Evolutionary conservation across 1,140 invertebrate genomes (phyloP), one percentile per base, ranked within the genome.

Genomic region (Apis cerana): DNA sequence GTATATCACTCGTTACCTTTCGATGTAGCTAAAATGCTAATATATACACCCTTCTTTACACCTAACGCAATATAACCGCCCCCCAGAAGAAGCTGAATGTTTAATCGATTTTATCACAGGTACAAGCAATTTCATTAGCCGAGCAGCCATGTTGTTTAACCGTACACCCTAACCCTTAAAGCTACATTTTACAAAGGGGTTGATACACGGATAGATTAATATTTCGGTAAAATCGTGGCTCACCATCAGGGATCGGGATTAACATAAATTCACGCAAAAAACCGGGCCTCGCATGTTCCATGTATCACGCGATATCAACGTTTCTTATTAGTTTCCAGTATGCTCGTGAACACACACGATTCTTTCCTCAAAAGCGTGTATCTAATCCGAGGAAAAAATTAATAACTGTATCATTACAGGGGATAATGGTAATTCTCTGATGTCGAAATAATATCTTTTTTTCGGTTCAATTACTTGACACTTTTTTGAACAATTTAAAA

Each of bases 231-330:
- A 75, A 75, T 75, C 52, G 27, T 65, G 17, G 70, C 58, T 75
- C 70, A 56, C 50, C 70, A 50, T 27, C 61, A 11, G 27, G n/a
- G 69, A 27, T 64, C 58, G 13, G 61, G 52, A 80, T 75, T 64
- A 75, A 52, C 79, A 80, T 74, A 80, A 80, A 75, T 80, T 80
- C 79, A 67, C n/a, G 70, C 52, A 65, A 75, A 19, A 56, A 7
- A 17, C 48, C 27, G 43, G 0, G 11, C 11, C 70, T 65, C 61
- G 69, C 61, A 48, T 65, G 59, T 12, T 54, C 1, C 23, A 19
- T 10, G 21, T 17, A 27, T 75, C 71, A 50, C 71, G 79, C 71
- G 62, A 81, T 48, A 33, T 11, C 43, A 5, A 9, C 48, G 69
- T 13, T 58, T 5, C 52, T 67, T 64, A 54, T 64, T 56, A 72